Conservation (phyloP, 1,140 invertebrate species). For the Macrobrachium rosenbergii region DNA sequence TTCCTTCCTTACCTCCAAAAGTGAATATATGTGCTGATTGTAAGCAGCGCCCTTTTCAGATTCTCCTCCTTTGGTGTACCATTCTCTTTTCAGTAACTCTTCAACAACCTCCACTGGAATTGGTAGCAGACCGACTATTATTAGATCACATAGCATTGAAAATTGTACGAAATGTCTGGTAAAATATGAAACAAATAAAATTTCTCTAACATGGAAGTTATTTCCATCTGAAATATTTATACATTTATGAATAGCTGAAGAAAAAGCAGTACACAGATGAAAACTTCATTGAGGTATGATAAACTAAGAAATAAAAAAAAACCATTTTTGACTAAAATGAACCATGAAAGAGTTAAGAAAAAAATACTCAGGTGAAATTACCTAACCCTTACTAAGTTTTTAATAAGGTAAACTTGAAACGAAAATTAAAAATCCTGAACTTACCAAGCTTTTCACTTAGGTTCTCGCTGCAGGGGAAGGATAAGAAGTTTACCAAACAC, state of each 20-base stretch:
- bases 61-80: constrained; percentile 69
- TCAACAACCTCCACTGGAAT: constrained; percentile 68
- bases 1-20: constrained; percentile 68
- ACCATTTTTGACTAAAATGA: too few species aligned
- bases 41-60: constrained; percentile 69
- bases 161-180: too few species aligned
- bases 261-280: too few species aligned
- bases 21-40: constrained; percentile 69
- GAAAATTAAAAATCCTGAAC: neutral
- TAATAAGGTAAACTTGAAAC: neutral
- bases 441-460: constrained; percentile 29
- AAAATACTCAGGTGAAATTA: neutral
- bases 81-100: constrained; percentile 70
- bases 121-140: neutral
- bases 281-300: too few species aligned
- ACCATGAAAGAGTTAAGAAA: too few species aligned
- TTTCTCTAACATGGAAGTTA: too few species aligned
- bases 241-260: too few species aligned
- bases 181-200: too few species aligned
- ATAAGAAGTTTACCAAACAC: constrained; percentile 14
- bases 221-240: too few species aligned
- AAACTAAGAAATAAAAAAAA: too few species aligned
- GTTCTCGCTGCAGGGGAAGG: constrained; percentile 19
- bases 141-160: too few species aligned
- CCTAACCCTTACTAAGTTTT: neutral